A percentile compares a stretch with the other conserved stretches of the same genome.
These are phyloP conservation scores for Acrocephalus arundinaceus DNA, from an alignment of 2,113 vertebrate species.

Conservation along the genomic window DNA sequence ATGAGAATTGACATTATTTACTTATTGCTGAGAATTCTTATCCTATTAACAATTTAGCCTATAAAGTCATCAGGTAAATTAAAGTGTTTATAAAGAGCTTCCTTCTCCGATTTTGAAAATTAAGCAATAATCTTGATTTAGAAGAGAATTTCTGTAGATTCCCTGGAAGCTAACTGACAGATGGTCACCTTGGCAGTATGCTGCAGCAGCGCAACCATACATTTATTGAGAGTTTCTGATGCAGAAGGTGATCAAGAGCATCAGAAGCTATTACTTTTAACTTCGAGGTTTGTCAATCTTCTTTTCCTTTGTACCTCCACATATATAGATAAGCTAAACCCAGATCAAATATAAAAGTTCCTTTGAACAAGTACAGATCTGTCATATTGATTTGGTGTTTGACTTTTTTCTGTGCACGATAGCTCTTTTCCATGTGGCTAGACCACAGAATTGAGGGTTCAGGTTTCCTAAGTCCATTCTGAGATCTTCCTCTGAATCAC, in stretches of 20 bases:
- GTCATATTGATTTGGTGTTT: slow-evolving; percentile 24
- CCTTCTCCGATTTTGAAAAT: background rate
- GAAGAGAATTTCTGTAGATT: slow-evolving; percentile 23
- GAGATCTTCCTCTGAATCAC: background rate
- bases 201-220: slow-evolving; percentile 10
- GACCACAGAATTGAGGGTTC: background rate
- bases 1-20: slow-evolving; percentile 70
- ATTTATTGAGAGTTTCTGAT: slow-evolving; percentile 49
- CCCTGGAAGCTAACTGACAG: slow-evolving; percentile 65
- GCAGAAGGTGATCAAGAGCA: slow-evolving; percentile 67
- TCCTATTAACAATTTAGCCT: slow-evolving; percentile 64
- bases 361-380: slow-evolving; percentile 23
- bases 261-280: slow-evolving; percentile 58
- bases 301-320: slow-evolving; percentile 36
- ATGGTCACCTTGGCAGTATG: slow-evolving; percentile 74
- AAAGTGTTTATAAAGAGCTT: slow-evolving; percentile 42
- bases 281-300: slow-evolving; percentile 61
- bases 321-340: slow-evolving; percentile 45
- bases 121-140: slow-evolving; percentile 46
- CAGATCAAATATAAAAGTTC: slow-evolving; percentile 53
- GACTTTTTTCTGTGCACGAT: background rate
- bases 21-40: slow-evolving; percentile 61
- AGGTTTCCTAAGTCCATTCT: background rate
- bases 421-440: slow-evolving; percentile 1
- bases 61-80: slow-evolving; percentile 60